A percentile compares a stretch with the other conserved stretches of the same genome.
phyloP scores from a whole-genome alignment of 2,797 vertebrate genomes.

The Steatocranus sp. region DNA sequence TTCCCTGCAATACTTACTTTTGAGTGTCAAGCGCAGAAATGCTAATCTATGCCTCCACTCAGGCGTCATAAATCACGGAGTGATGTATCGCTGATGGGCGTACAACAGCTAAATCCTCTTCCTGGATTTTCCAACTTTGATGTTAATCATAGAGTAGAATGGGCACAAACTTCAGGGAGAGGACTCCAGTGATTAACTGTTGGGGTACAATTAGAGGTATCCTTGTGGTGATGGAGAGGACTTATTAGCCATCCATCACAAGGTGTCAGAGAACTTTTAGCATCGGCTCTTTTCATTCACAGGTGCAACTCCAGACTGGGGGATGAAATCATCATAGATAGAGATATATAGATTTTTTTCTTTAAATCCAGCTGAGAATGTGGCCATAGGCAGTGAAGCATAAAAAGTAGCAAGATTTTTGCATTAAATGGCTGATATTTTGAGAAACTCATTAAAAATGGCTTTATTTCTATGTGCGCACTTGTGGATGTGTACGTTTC shows the following conservation, averaged over 20 bases:
- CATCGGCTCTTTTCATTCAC: conserved; percentile 12
- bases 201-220: conserved; percentile 31
- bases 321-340: not conserved
- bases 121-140: conserved; percentile 33
- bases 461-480: not conserved
- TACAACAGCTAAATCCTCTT: conserved; percentile 11
- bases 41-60: conserved; percentile 51
- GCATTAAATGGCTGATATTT: not conserved
- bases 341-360: not conserved
- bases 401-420: not conserved
- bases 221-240: conserved; percentile 26
- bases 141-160: conserved; percentile 33
- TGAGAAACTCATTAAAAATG: not conserved
- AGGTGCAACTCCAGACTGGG: conserved; percentile 20
- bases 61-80: conserved; percentile 37
- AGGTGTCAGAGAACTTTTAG: conserved; percentile 18
- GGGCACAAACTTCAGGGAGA: not conserved
- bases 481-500: not conserved
- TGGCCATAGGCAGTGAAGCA: not conserved
- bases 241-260: conserved; percentile 39
- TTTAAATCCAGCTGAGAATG: not conserved
- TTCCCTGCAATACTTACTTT: conserved; percentile 40
- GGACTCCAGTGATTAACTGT: conserved; percentile 24
- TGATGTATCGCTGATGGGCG: conserved; percentile 42
- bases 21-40: conserved; percentile 22